These are phyloP conservation scores for Paramormyrops kingsleyae DNA, from an alignment of 2,113 vertebrate genomes.

Conservation along the genomic window DNA sequence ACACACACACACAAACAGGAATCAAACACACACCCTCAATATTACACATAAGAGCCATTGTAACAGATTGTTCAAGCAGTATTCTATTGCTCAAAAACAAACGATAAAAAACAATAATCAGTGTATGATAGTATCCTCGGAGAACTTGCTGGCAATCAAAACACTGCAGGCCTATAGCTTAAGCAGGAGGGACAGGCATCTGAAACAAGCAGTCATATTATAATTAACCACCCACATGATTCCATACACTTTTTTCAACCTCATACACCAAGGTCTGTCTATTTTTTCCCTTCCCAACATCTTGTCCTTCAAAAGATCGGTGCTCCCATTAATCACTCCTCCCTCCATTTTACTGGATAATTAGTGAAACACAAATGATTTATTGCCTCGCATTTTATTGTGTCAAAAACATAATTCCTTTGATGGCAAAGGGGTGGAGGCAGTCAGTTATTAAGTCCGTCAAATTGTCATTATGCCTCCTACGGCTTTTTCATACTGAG, in stretches of 20 bases:
- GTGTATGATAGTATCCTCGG: neutral
- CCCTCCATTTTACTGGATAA: constrained; percentile 33
- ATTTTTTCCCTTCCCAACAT: constrained; percentile 19
- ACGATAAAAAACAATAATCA: neutral
- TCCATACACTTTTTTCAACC: neutral
- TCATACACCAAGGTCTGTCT: neutral
- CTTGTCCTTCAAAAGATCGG: constrained; percentile 27
- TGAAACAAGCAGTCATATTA: neutral
- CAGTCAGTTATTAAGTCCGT: constrained; percentile 39
- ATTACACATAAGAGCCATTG: neutral
- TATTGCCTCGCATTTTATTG: constrained; percentile 40
- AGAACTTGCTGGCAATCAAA: neutral
- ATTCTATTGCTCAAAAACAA: neutral
- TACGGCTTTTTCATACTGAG: constrained; percentile 16
- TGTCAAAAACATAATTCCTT: constrained; percentile 41
- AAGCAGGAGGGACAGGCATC: neutral
- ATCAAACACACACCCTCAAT: neutral
- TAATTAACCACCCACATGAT: neutral
- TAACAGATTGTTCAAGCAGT: neutral
- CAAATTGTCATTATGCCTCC: constrained; percentile 38
- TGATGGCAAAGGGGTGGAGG: constrained; percentile 27
- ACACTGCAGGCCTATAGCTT: neutral
- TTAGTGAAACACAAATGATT: constrained; percentile 45
- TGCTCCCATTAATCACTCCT: constrained; percentile 21
- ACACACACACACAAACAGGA: neutral